A percentile compares a stretch with the other conserved stretches of the same genome.
These are phyloP conservation scores for Callopanchax toddi DNA, from an alignment of 2,113 vertebrate genomes.

Conservation along the genomic window DNA sequence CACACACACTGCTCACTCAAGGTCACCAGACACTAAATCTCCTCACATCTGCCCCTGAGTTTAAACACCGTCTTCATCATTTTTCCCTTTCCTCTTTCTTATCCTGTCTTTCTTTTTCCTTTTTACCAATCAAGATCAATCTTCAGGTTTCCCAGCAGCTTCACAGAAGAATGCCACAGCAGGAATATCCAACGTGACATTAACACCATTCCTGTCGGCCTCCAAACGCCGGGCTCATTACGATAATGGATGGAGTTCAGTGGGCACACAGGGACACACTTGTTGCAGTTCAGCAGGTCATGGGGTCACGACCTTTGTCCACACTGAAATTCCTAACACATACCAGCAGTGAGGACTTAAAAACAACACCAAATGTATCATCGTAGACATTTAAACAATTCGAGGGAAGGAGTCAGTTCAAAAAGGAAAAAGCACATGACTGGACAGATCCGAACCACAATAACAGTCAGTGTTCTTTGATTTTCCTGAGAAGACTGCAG, in stretches of 20 bases:
- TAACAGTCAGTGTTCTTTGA: not conserved
- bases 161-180: constrained; percentile 56
- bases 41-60: constrained; percentile 18
- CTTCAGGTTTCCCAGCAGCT: constrained; percentile 37
- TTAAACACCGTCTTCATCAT: constrained; percentile 9
- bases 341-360: constrained; percentile 19
- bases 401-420: not conserved
- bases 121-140: constrained; percentile 52
- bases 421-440: not conserved
- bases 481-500: not conserved
- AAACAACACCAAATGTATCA: constrained; percentile 14
- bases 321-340: constrained; percentile 53
- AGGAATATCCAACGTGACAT: constrained; percentile 54
- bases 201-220: constrained; percentile 42
- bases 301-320: constrained; percentile 57
- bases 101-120: constrained; percentile 12
- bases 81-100: constrained; percentile 17
- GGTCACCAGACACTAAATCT: constrained; percentile 53
- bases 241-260: constrained; percentile 56
- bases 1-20: constrained; percentile 24
- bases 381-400: not conserved
- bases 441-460: not conserved
- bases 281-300: constrained; percentile 46
- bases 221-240: constrained; percentile 39
- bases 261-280: constrained; percentile 37